These are phyloP conservation scores for Heliconius himera DNA, from an alignment of 1,140 invertebrate species.

Conservation along the genomic window DNA sequence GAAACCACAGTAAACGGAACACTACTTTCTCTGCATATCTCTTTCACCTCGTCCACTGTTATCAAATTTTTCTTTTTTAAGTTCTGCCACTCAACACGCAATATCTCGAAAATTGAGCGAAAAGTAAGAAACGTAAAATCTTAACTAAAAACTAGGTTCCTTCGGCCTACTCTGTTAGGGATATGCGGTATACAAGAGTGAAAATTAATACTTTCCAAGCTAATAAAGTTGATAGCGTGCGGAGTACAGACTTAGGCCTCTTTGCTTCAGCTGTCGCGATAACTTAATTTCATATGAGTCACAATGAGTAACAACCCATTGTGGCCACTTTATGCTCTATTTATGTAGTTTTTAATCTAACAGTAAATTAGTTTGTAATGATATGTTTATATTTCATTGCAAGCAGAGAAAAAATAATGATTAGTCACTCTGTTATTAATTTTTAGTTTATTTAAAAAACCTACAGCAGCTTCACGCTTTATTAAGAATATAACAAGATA, in stretches of 20 bases:
- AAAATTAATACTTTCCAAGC: background rate
- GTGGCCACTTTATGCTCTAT: background rate
- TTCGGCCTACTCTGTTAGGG: background rate
- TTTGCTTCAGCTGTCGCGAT: background rate
- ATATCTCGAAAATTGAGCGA: no score
- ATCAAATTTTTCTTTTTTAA: background rate
- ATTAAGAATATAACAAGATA: background rate
- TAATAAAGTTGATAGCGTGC: background rate
- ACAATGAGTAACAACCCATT: slow-evolving; percentile 9
- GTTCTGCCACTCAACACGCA: background rate
- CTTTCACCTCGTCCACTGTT: no score
- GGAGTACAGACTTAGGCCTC: background rate
- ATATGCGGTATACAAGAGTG: background rate
- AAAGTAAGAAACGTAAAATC: background rate
- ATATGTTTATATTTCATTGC: background rate
- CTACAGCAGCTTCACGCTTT: background rate
- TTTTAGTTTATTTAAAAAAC: background rate
- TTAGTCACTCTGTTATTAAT: background rate
- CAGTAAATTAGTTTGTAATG: slow-evolving; percentile 3
- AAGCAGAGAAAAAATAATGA: background rate
- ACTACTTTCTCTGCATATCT: no score
- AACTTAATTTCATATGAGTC: slow-evolving; percentile 1
- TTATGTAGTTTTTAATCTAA: slow-evolving; percentile 5
- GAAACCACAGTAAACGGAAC: background rate
- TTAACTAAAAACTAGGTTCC: background rate